Percentiles rank a stretch among this genome's conserved stretches.
phyloP scores from a whole-genome alignment of 2,113 vertebrate genomes.

The Cochlearius cochlearius region DNA sequence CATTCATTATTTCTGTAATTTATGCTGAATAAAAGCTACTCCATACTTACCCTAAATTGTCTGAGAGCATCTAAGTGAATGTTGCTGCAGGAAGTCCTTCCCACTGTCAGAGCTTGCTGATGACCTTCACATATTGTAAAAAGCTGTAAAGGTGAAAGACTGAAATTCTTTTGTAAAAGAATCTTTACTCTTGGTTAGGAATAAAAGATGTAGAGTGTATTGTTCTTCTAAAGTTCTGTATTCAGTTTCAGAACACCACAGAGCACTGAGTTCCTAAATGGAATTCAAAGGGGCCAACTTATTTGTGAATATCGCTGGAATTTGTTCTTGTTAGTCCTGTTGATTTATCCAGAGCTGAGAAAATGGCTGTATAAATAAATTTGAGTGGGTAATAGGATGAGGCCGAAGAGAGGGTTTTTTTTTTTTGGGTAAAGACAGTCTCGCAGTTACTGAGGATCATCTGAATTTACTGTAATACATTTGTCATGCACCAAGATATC shows the following conservation, averaged over 20 bases:
- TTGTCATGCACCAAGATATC: background rate
- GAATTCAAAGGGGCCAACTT: background rate
- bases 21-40: background rate
- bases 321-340: background rate
- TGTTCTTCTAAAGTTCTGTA: background rate
- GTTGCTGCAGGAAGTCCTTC: background rate
- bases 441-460: background rate
- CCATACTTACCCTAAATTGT: background rate
- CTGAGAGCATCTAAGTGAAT: background rate
- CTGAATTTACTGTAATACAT: background rate
- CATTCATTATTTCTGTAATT: background rate
- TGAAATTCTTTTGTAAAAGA: background rate
- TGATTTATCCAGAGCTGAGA: background rate
- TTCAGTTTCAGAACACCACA: background rate
- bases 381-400: background rate
- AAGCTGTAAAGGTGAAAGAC: background rate
- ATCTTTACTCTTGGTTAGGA: background rate
- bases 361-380: background rate
- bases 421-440: background rate
- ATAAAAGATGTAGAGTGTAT: background rate
- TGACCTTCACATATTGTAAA: background rate
- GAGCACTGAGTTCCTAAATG: background rate
- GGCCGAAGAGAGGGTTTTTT: background rate
- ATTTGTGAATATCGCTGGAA: background rate
- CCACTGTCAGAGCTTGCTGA: background rate